Evolutionary conservation across 2,888 invertebrate species (phyloP), one percentile per base, ranked within the genome.

Genomic region (Chloroclysta siterata): DNA sequence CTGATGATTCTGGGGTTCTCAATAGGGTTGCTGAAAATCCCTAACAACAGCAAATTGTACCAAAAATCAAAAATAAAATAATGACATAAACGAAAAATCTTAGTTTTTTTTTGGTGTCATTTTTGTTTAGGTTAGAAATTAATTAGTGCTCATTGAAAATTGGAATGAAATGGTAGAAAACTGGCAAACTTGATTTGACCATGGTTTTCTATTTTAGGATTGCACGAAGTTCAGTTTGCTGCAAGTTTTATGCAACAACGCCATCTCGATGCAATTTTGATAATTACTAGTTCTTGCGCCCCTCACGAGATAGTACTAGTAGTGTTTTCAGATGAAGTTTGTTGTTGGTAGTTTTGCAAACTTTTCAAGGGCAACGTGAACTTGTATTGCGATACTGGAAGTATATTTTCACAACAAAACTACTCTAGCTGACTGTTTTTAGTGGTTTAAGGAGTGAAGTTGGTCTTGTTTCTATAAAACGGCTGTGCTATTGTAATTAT

Each of bases 261-360:
- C 57, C 57, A 57, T 57, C 62, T 62, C 42, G 29, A 10, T 57
- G 62, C 57, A 53, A 41, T 53, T 47, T 47, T 44, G 14, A 22
- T 33, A 47, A 55, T 44, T 2, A 57, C 48, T 53, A 57, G 57
- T 57, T 48, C 47, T 7, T 14, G 11, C 15, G 15, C 29, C 42
- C 17, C 33, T 17, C 62, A 15, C 14, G 15, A 57, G 62, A 53
- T 53, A 22, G 57, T 44, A 28, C n/a, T 15, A 53, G 36, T 22
- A 22, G 10, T 53, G 55, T 41, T 13, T 29, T 53, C 5, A 8
- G 8, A 6, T 46, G 17, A 54, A 42, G 52, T 46, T 57, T 42
- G 2, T 33, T 13, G 17, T 10, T 14, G 1, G 10, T 11, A 8
- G 42, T 29, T 60, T 44, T 17, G 11, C 8, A 22, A 54, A 58